Evolutionary conservation across 2,888 invertebrate species (phyloP).

Genomic region (Campaea margaritaria): DNA sequence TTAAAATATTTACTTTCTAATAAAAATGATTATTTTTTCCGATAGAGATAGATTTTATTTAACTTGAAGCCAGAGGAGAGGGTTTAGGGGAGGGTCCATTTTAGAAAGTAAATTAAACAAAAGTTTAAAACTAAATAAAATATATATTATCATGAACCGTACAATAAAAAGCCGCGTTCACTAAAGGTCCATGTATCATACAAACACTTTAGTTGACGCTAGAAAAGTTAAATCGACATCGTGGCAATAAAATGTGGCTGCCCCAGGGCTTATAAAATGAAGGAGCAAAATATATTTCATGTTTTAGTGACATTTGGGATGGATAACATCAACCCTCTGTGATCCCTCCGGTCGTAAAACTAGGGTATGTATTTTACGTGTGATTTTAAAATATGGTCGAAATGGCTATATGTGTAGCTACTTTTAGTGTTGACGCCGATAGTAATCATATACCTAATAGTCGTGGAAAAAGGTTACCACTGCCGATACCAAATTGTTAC

Average conservation of each 20-base stretch:
- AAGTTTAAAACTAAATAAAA: too few species aligned
- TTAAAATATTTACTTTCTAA: too few species aligned
- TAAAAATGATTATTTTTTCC: too few species aligned
- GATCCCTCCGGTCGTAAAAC: conserved; percentile 29
- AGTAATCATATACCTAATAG: too few species aligned
- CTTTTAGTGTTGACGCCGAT: too few species aligned
- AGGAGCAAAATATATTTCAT: conserved; percentile 32
- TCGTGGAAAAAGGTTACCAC: too few species aligned
- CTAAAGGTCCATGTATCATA: conserved; percentile 22
- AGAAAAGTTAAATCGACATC: conserved; percentile 29
- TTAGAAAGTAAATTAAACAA: too few species aligned
- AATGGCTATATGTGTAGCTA: neutral
- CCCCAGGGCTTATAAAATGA: conserved; percentile 30
- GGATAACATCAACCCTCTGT: conserved; percentile 24
- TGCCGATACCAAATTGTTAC: too few species aligned
- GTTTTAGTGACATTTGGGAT: conserved; percentile 20
- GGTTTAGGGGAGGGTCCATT: too few species aligned
- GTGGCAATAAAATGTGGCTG: conserved; percentile 33
- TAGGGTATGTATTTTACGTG: conserved; percentile 20
- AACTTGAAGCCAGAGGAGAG: too few species aligned
- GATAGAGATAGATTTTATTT: too few species aligned
- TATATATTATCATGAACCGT: conserved; percentile 2
- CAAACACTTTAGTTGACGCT: conserved; percentile 28
- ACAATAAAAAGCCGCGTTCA: conserved; percentile 7
- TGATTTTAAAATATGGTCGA: conserved; percentile 18